Evolutionary conservation across 1,140 invertebrate species (phyloP), one percentile per base, ranked within the genome.

Genomic region (Neocloeon triangulifer): DNA sequence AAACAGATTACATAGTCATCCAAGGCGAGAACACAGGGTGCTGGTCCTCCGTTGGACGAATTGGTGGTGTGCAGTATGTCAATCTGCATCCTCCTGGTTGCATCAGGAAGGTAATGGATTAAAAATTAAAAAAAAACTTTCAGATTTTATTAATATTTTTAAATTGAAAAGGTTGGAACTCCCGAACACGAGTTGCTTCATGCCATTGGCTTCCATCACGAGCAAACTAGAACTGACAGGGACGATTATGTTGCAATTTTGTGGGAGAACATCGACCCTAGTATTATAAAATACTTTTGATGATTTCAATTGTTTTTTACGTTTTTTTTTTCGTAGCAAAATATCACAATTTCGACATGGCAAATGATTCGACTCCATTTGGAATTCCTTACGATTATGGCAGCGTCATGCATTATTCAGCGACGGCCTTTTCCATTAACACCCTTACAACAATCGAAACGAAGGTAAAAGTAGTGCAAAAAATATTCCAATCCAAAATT

Each of bases 161-260:
- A 79, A 43, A 53, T 55, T 0, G 70, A 73, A 1, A 73, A 73
- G 2, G 85, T 80, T 43, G 53, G 80, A 0, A 43, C 46, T 21
- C 52, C 56, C 2, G 71, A 70, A 19, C 82, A 89, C 42, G 82
- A 91, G 48, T 49, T 89, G 38, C 72, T 85, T 59, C 82, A 91
- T 40, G 71, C 75, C 0, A 42, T 77, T 14, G 84, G 84, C 1
- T 86, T 88, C 49, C 61, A 77, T 44, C 84, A 91, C 47, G 81
- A 88, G 44, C 82, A 88, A 46, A 82, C 71, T 40, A 59, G 81
- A 16, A 61, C 53, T 17, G 82, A 88, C 39, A 53, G 84, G 12
- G 81, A 86, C 42, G 53, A 69, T 16, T 77, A 61, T 43, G 69
- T 88, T 1, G 54, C 44, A 3, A 66, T 88, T 15, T 51, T 65